Percentiles rank a stretch among this genome's conserved stretches.
phyloP scores from a whole-genome alignment of 2,888 invertebrate species.

The Apotomis turbidana region DNA sequence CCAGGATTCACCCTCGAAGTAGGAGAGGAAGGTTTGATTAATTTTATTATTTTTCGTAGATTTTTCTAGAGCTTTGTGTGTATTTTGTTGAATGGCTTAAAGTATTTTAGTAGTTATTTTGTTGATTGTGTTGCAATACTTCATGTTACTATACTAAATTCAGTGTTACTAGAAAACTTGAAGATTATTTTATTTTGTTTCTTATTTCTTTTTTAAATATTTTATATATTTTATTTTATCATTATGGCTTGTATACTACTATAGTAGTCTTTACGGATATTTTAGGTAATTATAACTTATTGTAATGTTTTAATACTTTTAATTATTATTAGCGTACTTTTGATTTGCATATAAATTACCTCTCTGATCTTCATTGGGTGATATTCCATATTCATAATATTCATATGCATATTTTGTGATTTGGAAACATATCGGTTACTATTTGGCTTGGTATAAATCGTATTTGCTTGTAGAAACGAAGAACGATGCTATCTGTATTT shows the following conservation, averaged over 20 bases:
- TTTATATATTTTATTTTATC: slow-evolving; percentile 12
- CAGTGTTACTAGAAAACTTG: background rate
- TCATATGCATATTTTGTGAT: background rate
- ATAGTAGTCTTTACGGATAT: slow-evolving; percentile 53
- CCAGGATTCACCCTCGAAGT: slow-evolving; percentile 78
- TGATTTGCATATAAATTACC: background rate
- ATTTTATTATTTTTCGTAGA: slow-evolving; percentile 56
- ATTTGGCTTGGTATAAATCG: background rate
- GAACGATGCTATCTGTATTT: background rate
- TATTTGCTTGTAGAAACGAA: slow-evolving; percentile 7
- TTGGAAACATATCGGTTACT: background rate
- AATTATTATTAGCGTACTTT: background rate
- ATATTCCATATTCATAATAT: background rate
- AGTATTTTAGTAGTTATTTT: slow-evolving; percentile 22
- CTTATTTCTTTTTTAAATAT: background rate
- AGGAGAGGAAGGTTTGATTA: slow-evolving; percentile 81
- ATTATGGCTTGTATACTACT: slow-evolving; percentile 44
- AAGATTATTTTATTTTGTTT: background rate
- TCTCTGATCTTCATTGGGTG: slow-evolving; percentile 22
- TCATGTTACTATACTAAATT: background rate
- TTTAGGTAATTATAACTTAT: slow-evolving; percentile 41
- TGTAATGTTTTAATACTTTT: slow-evolving; percentile 49
- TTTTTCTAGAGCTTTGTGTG: slow-evolving; percentile 47
- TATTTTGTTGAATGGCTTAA: slow-evolving; percentile 52
- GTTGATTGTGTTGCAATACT: slow-evolving; percentile 37